Base-by-base conservation (phyloP, 2,888 invertebrate species). In the Aspidiotus destructor region DNA sequence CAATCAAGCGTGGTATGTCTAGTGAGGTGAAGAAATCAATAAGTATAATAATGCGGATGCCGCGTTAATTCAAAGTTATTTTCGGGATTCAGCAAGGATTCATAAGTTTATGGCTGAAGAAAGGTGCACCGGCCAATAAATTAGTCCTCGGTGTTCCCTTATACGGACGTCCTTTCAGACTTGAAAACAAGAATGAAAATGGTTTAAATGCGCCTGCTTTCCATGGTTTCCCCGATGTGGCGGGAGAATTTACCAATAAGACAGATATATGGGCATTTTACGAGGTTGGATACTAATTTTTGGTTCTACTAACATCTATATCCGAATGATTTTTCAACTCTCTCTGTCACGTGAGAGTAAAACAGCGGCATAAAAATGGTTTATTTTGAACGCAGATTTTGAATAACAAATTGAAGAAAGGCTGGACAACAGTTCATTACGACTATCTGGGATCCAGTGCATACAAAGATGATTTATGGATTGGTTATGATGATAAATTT, bases 1-100 rank as follows among this genome's bases (percentile, higher is more conserved):
- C 16, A 58, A 28, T 58, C 13, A 17, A 94, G 93, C 64, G 92
- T 94, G 75, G 92, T 89, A 81, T 28, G 28, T 28, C 28, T 28
- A 28, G 28, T 5, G 28, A 1, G 28, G 28, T 28, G 28, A 28
- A 28, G 28, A 28, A 28, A 28, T 28, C 28, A 28, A 28, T 28
- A 28, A 28, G 28, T 28, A 28, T 28, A 28, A 28, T 28, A 28
- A 28, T 28, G 28, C 28, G 28, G 28, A 28, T 28, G 28, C 28
- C 28, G n/a, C n/a, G 28, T 28, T 28, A 28, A 28, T 28, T 28
- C 5, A 5, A 28, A 28, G 1, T 28, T 28, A 28, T 48, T 48
- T 48, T 48, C 11, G 2, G 48, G 10, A n/a, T n/a, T 48, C n/a
- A 48, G 48, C 48, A 48, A 48, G 48, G 11, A 13, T 13, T 48